phyloP scores from a whole-genome alignment of 1,140 invertebrate genomes.

The Panagrolaimus sp. region DNA sequence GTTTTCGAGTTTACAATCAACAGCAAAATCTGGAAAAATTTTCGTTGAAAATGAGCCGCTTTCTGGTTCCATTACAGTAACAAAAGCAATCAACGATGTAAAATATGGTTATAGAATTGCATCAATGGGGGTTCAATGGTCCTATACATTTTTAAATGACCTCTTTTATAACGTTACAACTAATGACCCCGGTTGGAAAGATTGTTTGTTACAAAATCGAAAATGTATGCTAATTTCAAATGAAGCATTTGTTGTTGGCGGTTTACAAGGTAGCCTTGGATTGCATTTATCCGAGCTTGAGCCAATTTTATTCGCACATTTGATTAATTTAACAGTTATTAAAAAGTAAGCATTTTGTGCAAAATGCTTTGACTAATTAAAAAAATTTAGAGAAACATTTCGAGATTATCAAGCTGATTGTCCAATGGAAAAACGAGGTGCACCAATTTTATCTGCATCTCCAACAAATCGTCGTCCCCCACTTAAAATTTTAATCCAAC shows the following conservation, averaged over 20 bases:
- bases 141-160: neutral
- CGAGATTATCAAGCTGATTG: constrained; percentile 2
- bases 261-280: neutral
- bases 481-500: neutral
- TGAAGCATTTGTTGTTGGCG: neutral
- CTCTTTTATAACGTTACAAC: neutral
- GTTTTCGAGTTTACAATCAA: neutral
- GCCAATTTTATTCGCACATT: neutral
- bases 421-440: neutral
- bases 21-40: neutral
- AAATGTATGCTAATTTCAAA: neutral
- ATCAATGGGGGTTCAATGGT: neutral
- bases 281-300: neutral
- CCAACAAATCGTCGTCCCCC: neutral
- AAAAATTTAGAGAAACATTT: neutral
- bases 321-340: neutral
- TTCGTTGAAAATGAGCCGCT: neutral
- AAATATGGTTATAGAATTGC: neutral
- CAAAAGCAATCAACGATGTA: neutral
- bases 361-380: too few species aligned
- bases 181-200: neutral
- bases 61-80: neutral
- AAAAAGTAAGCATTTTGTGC: neutral
- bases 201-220: neutral
- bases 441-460: neutral